Base-by-base conservation (phyloP, 2,797 vertebrate species). In the Rhyacichthys aspro region DNA sequence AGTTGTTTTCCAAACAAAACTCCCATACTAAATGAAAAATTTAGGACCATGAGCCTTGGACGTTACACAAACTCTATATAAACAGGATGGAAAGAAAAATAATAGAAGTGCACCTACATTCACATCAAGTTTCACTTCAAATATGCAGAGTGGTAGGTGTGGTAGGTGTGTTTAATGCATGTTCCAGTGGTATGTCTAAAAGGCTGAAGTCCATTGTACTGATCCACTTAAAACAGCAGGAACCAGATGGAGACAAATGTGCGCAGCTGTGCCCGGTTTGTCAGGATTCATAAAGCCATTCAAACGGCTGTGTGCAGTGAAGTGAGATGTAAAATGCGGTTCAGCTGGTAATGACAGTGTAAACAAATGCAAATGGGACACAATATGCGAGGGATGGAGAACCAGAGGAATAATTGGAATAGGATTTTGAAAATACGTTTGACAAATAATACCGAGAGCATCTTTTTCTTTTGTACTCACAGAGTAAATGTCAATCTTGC, bases 401-500 rank as follows among this genome's bases (percentile, higher is more conserved):
- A 68, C 8, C 53, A 43, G 33, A 63, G 52, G 66, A 72, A 74
- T 67, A 74, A 76, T 64, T 79, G 69, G 74, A 78, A 71, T 37
- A 41, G 64, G 59, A 79, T 79, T 80, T 74, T 61, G 62, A 67
- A 78, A 74, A 72, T 62, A 59, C 55, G 75, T 54, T 46, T 69
- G 58, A 70, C 59, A 79, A 83, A 76, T 43, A 59, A 60, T 33
- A 55, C 19, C 11, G 37, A 48, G 44, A 59, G 65, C n/a, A 10
- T n/a, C 18, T 8, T 16, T 34, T 60, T 11, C 50, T 56, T 83
- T 74, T 76, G 42, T 80, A 93, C 93, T 94, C 87, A 93, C 91
- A 68, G 84, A 79, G 79, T 90, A 94, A 70, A 91, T 70, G 43
- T 92, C 90, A 86, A 93, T 92, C 88, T 72, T 94, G 72, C 85